Conservation (phyloP, 2,888 invertebrate species). For the Podotricha telesiphe region DNA sequence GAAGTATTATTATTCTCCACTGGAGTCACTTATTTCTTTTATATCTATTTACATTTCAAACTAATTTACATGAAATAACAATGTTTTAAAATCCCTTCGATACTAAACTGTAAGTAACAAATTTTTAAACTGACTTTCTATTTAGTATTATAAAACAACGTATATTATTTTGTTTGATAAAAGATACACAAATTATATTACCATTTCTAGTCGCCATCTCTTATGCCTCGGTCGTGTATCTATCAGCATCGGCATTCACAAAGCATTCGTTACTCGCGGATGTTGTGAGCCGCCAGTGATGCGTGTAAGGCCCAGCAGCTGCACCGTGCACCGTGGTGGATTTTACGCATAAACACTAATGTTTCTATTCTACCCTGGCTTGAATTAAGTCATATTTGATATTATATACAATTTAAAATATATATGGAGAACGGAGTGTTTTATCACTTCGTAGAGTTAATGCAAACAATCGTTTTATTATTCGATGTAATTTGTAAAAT, state of each 20-base stretch:
- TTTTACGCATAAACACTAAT: constrained; percentile 22
- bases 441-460: not conserved
- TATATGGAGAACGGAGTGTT: constrained; percentile 6
- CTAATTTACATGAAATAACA: no score
- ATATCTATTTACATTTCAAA: no score
- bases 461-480: not conserved
- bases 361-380: constrained; percentile 17
- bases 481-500: not conserved
- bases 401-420: not conserved
- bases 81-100: no score
- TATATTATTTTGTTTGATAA: not conserved
- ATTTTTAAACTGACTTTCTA: not conserved
- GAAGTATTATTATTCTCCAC: no score
- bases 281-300: constrained; percentile 73
- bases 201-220: constrained; percentile 44
- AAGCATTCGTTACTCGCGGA: constrained; percentile 76
- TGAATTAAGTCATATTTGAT: not conserved
- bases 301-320: constrained; percentile 79
- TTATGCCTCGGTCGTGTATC: constrained; percentile 56
- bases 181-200: not conserved
- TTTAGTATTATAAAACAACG: not conserved
- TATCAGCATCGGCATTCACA: constrained; percentile 80
- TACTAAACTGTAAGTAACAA: no score
- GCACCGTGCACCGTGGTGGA: constrained; percentile 42
- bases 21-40: no score